Percentiles rank a stretch among this genome's conserved stretches.
Evolutionary conservation across 2,113 vertebrate species (phyloP).

Genomic region (Mus musculus): GRCm39 chr5:126155501-126156000

Average conservation of each 20-base stretch:
- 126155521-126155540: neutral
- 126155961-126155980: neutral
- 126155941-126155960: neutral
- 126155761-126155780: neutral
- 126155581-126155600: too few species aligned
- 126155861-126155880: neutral
- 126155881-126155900: neutral
- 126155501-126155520: too few species aligned
- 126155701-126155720: neutral
- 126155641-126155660: neutral
- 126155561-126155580: neutral
- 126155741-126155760: neutral
- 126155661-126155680: too few species aligned
- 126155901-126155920: neutral
- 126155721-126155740: neutral
- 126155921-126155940: neutral
- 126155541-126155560: too few species aligned
- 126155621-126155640: neutral
- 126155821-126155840: neutral
- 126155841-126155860: neutral
- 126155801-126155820: neutral
- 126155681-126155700: neutral
- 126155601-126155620: too few species aligned
- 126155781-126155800: neutral
- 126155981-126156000: neutral